Evolutionary conservation across 2,797 vertebrate genomes (phyloP), one percentile per base, ranked within the genome.

Genomic region (Chromis chromis): DNA sequence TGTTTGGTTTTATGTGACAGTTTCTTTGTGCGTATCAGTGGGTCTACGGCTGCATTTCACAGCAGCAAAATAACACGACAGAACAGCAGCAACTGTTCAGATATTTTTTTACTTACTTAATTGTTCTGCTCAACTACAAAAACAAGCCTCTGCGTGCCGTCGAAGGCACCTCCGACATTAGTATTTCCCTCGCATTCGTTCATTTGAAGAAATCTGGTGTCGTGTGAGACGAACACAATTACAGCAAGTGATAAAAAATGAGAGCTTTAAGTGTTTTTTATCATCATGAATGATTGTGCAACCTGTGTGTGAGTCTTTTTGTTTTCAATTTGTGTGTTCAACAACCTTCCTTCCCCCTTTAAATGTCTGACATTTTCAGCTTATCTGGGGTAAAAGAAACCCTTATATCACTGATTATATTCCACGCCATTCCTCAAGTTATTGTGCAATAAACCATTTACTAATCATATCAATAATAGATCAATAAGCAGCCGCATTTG

Each of bases 1-100:
- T 86, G 78, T 85, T 85, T 83, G 86, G 70, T 83, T 83, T 85
- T 78, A 53, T 84, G 64, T 78, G 79, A 87, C 87, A 86, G 84
- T 71, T 80, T 85, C 78, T 83, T 84, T 84, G 77, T 84, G 79
- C 40, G 39, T 71, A 70, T 84, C 72, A 59, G 73, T 68, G 78
- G 59, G 83, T 78, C 54, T 19, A 42, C 21, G 63, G 74, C 79
- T 84, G 82, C 40, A 72, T 78, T 82, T 84, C 83, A 84, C 76
- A 61, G 73, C 78, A 55, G 63, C 73, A 76, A 79, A 76, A 67
- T 69, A 70, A 77, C 81, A 80, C 67, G 66, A 62, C 76, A 78
- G 65, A 76, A 72, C 48, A 31, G 58, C 77, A 56, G 70, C 68
- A 65, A 75, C 60, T 78, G 75, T 70, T 88, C 62, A 56, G 27